Percentiles rank a stretch among this genome's conserved stretches.
phyloP scores from a whole-genome alignment of 53 echinoderm and acorn worm species.

The Holothuria leucospilota region DNA sequence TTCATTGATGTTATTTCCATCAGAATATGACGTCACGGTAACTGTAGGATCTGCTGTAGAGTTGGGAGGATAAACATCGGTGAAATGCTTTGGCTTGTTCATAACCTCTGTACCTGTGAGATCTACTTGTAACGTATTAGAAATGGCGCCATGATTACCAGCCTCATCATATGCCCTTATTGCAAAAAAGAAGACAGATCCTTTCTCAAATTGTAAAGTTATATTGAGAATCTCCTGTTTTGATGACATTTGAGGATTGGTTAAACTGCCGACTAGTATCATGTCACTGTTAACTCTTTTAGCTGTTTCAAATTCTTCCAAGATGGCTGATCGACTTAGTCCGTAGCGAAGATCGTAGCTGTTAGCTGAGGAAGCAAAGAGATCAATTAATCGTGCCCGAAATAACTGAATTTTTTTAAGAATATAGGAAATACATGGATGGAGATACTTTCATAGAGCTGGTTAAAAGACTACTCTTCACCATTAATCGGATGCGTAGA shows the following conservation, averaged over 20 bases:
- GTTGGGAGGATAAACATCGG: too few species aligned
- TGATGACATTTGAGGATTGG: background rate
- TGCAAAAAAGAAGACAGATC: background rate
- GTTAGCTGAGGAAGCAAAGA: background rate
- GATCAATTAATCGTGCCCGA: background rate
- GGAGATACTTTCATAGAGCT: too few species aligned
- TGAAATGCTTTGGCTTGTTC: too few species aligned
- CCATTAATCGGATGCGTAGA: too few species aligned
- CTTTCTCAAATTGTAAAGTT: background rate
- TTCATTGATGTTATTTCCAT: too few species aligned
- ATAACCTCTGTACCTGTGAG: background rate
- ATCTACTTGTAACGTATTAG: background rate
- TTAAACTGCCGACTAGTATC: background rate
- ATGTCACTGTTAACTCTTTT: background rate
- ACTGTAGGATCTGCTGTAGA: too few species aligned
- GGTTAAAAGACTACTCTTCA: too few species aligned
- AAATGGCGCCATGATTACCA: slow-evolving; percentile 3
- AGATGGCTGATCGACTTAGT: background rate
- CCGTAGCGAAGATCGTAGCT: background rate
- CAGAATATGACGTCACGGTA: too few species aligned
- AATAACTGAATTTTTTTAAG: too few species aligned
- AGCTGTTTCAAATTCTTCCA: background rate
- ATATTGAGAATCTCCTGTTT: background rate
- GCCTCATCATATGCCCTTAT: slow-evolving; percentile 25
- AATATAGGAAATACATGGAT: too few species aligned